phyloP scores from a whole-genome alignment of 2,888 invertebrate genomes.

The Chaetogeoica ovagalla region DNA sequence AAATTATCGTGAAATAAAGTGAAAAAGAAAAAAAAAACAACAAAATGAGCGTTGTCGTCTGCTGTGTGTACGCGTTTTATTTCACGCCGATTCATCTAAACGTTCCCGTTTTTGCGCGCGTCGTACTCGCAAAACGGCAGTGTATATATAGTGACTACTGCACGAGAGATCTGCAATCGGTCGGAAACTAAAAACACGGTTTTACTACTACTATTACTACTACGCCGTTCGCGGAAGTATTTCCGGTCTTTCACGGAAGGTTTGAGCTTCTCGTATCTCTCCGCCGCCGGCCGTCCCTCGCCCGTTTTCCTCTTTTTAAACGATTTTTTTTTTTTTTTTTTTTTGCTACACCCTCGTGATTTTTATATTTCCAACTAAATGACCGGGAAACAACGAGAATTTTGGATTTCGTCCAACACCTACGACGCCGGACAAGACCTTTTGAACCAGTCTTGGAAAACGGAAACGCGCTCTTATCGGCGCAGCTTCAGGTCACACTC shows the following conservation, averaged over 20 bases:
- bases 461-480: constrained; percentile 40
- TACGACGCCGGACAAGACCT: constrained; percentile 19
- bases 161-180: constrained; percentile 28
- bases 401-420: constrained; percentile 29
- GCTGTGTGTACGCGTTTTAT: too few relatives aligned
- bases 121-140: too few relatives aligned
- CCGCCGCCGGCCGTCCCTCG: background rate
- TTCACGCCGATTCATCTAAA: too few relatives aligned
- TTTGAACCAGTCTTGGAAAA: constrained; percentile 47
- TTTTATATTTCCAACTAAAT: constrained; percentile 40
- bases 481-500: background rate
- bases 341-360: constrained; percentile 27
- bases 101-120: too few relatives aligned
- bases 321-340: background rate
- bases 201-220: constrained; percentile 19
- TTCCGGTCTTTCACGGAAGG: constrained; percentile 38
- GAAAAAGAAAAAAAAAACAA: too few relatives aligned
- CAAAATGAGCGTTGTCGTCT: too few relatives aligned
- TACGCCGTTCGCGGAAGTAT: constrained; percentile 37
- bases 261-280: background rate
- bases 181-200: constrained; percentile 45
- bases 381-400: constrained; percentile 32
- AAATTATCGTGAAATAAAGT: too few relatives aligned
- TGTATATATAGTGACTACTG: too few relatives aligned
- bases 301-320: background rate